These are phyloP conservation scores for Drosophila lutescens DNA, from an alignment of 2,888 invertebrate genomes.

Conservation along the genomic window DNA sequence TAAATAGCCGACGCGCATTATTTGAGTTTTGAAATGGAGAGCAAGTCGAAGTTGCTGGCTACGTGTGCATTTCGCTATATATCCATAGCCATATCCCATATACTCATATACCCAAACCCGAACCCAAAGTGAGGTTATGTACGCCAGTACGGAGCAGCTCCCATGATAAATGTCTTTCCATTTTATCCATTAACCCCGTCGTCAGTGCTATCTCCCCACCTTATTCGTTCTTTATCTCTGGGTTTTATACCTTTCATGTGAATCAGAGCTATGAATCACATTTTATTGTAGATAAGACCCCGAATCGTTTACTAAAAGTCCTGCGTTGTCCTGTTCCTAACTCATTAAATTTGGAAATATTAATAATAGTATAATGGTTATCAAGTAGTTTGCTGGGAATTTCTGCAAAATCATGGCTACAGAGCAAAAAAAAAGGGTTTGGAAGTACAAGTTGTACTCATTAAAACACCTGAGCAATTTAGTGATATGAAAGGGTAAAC, in stretches of 20 bases:
- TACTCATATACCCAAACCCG: constrained; percentile 1
- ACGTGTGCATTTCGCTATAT: constrained; percentile 25
- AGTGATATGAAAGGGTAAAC: background rate
- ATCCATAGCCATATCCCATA: constrained; percentile 2
- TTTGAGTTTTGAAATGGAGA: constrained; percentile 78
- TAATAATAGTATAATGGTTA: background rate
- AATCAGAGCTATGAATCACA: constrained; percentile 1
- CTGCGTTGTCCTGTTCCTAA: background rate
- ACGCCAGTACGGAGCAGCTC: constrained; percentile 1
- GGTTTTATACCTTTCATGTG: background rate
- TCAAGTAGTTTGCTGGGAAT: background rate
- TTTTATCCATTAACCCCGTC: constrained; percentile 20
- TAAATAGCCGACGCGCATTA: constrained; percentile 78
- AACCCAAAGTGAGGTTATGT: constrained; percentile 19
- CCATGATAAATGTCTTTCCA: constrained; percentile 23
- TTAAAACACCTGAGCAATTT: background rate
- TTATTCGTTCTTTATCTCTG: background rate
- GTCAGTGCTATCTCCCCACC: background rate
- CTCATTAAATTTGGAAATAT: background rate
- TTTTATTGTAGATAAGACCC: background rate
- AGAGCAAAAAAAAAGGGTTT: background rate
- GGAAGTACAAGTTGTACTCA: background rate
- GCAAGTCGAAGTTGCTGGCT: constrained; percentile 62
- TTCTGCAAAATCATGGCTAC: background rate
- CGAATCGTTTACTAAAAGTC: background rate